phyloP scores from a whole-genome alignment of 2,113 vertebrate genomes.

The Peucedramus taeniatus region DNA sequence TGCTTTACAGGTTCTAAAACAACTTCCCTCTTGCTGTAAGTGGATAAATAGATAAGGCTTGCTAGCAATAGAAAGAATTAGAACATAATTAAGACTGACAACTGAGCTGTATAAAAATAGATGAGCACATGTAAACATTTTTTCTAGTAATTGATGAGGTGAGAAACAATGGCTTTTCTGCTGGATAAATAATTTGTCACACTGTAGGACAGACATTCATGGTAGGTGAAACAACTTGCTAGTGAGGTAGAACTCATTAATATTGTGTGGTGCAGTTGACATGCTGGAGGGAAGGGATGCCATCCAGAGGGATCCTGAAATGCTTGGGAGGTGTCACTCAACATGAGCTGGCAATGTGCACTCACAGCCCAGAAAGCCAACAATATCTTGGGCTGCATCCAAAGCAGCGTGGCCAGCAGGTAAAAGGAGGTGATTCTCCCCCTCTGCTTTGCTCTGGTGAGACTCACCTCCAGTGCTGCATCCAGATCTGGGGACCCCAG shows the following conservation, averaged over 20 bases:
- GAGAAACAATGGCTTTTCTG: constrained; percentile 27
- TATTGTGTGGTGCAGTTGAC: neutral
- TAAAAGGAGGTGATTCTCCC: neutral
- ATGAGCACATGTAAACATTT: constrained; percentile 30
- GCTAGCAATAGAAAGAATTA: constrained; percentile 38
- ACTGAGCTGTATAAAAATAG: constrained; percentile 29
- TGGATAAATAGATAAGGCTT: constrained; percentile 51
- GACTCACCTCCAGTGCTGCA: neutral
- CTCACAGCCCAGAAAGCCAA: neutral
- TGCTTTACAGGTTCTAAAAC: constrained; percentile 8
- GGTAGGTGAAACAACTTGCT: neutral
- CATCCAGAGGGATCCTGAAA: neutral
- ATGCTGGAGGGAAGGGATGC: neutral
- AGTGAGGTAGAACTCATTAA: neutral
- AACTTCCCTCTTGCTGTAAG: constrained; percentile 26
- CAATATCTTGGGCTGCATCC: neutral
- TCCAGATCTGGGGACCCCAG: neutral
- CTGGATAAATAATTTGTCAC: constrained; percentile 28
- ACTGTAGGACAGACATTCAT: neutral
- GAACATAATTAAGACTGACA: constrained; percentile 50
- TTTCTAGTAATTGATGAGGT: constrained; percentile 34
- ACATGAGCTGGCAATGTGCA: neutral
- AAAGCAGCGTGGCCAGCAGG: neutral
- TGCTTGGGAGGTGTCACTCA: neutral
- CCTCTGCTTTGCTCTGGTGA: neutral